Base-by-base conservation (phyloP, 2,113 vertebrate species). In the Nannospalax galili region DNA sequence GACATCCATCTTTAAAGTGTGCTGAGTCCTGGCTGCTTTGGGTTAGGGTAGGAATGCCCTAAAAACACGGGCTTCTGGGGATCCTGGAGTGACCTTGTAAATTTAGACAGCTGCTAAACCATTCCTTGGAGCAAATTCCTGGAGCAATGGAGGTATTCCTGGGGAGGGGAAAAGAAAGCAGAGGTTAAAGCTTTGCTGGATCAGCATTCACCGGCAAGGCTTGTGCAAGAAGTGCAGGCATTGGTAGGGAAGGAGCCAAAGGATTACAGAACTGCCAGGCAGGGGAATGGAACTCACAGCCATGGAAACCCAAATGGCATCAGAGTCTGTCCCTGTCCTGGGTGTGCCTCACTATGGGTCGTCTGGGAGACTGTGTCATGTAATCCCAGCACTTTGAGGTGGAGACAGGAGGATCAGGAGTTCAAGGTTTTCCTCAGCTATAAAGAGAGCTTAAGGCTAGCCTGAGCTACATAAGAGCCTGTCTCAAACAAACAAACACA, bases 61-160 rank as follows among this genome's bases (percentile, higher is more conserved):
- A 78, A 98, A 97, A 97, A 93, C 95, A 93, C 96, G 98, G 97
- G 97, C 96, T 98, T 97, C 95, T 90, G 92, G 22, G 97, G 96
- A 96, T 90, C 91, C 42, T 24, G 93, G 96, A 93, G 94, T 98
- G 98, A 98, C 98, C 98, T 98, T 98, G 98, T 98, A 98, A 98
- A 98, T 98, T 98, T 98, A 98, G 98, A 98, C 98, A 98, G 98
- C 98, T 98, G 98, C 96, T 96, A 95, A 96, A 88, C 96, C 97
- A 97, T 92, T n/a, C 95, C 97, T 97, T 93, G 97, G 97, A 98
- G 98, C 98, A 97, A 98, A 98, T 98, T 96, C 97, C 96, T 96
- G 97, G 95, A 97, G 96, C 96, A 75, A 93, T 92, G 97, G 98
- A 96, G 97, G 97, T 95, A 98, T 98, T 98, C 96, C 96, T 94